Percentiles rank a stretch among this genome's conserved stretches.
Conservation (phyloP, 1,140 invertebrate genomes). For the Calosoma granatense region DNA sequence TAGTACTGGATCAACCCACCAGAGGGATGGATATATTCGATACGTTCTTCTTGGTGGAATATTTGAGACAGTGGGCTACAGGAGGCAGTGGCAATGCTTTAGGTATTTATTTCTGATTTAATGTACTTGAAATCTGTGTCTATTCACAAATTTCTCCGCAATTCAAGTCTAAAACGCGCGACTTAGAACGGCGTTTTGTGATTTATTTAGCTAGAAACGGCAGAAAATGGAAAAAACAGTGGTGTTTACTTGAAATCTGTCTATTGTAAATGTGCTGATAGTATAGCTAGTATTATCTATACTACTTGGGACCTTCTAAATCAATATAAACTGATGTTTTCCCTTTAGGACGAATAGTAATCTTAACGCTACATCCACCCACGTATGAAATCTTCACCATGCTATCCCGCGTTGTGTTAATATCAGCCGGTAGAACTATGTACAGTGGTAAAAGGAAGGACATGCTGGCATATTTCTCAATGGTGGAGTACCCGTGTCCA, state of each 20-base stretch:
- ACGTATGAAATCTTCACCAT: constrained; percentile 94
- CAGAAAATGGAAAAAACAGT: no score
- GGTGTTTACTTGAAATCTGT: neutral
- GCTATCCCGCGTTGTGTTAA: constrained; percentile 74
- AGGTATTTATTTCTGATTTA: constrained; percentile 18
- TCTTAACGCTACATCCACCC: constrained; percentile 87
- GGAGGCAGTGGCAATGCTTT: constrained; percentile 44
- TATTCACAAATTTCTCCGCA: no score
- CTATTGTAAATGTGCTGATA: neutral
- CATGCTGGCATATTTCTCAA: constrained; percentile 87
- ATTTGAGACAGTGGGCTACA: constrained; percentile 84
- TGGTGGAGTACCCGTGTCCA: constrained; percentile 90
- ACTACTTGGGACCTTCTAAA: no score
- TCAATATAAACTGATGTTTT: no score
- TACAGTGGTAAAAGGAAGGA: constrained; percentile 80
- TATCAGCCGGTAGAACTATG: constrained; percentile 82
- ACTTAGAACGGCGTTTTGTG: no score
- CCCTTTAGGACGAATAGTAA: constrained; percentile 56
- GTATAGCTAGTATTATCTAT: no score
- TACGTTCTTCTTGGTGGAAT: constrained; percentile 90
- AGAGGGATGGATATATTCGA: constrained; percentile 93
- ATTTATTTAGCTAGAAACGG: no score
- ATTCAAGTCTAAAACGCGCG: no score
- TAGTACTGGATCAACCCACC: constrained; percentile 81
- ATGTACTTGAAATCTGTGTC: neutral